Evolutionary conservation across 2,113 vertebrate species (phyloP), one percentile per base, ranked within the genome.

Genomic region (Cephalopterus ornatus): DNA sequence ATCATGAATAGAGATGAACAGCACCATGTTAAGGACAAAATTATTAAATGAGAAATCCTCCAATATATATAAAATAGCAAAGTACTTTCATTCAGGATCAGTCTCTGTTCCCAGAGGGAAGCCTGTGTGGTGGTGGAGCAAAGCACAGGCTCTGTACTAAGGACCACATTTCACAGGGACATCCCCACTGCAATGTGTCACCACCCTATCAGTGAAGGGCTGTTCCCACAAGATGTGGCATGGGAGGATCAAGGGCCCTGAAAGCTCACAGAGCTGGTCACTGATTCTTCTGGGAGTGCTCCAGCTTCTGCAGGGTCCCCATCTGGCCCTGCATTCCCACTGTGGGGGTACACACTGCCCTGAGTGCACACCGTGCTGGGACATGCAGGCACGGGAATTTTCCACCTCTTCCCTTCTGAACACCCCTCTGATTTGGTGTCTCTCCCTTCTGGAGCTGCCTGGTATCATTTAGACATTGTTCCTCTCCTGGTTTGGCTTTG

Each of bases 1-100:
- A 91, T 80, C 35, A 26, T 15, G 37, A 91, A 83, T 42, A 92
- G 72, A 92, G 35, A 76, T 75, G 74, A 93, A 86, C 33, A 59
- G 30, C 39, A 73, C 49, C 47, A 42, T 2, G 27, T 59, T 55
- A 93, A 96, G 62, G 59, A 81, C 35, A 72, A 83, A 87, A 94
- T 83, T 61, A 86, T 65, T 82, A 90, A 59, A n/a, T 14, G 12
- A 37, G 11, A 92, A 93, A 53, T 62, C 79, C 47, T 93, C 44
- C 46, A 58, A n/a, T 53, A 78, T 6, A 33, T 37, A 41, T 72
- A 77, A 66, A 77, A 78, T 73, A 76, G 52, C n/a, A 26, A 47
- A 93, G 67, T 56, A 59, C 63, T 84, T 78, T n/a, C 44, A 17
- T 68, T 56, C 59, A 47, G 68, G 46, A 66, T 61, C 68, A 62